Evolutionary conservation across 2,797 vertebrate species (phyloP).

Genomic region (Sebastes trivittatus): DNA sequence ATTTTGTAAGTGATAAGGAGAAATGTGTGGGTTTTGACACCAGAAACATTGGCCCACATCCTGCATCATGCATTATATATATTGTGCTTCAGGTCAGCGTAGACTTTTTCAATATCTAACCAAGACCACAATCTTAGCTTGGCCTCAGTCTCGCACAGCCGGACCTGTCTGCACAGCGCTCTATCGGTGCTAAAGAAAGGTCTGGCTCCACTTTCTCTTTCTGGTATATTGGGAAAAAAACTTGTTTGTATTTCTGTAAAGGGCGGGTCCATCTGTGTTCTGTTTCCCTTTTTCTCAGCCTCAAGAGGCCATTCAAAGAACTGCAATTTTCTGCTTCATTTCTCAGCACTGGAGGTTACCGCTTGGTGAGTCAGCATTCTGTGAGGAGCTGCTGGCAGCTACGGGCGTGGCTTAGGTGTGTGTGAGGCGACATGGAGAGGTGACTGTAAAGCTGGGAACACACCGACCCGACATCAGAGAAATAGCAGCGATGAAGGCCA

Average conservation of each 20-base stretch:
- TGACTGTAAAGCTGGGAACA: rapidly evolving
- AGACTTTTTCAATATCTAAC: neutral
- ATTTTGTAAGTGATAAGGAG: neutral
- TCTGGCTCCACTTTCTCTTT: neutral
- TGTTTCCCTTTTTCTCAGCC: too few relatives aligned
- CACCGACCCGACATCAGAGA: too few relatives aligned
- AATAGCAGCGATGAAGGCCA: too few relatives aligned
- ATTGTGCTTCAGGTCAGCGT: neutral
- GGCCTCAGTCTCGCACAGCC: neutral
- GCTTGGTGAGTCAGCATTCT: too few relatives aligned
- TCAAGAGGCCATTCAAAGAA: too few relatives aligned
- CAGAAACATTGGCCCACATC: neutral
- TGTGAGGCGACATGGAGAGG: too few relatives aligned
- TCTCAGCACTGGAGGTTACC: too few relatives aligned
- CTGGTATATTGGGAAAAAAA: neutral
- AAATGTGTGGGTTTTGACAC: neutral
- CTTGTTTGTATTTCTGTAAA: neutral
- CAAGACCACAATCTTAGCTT: neutral
- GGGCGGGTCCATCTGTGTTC: too few relatives aligned
- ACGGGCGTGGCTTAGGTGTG: too few relatives aligned
- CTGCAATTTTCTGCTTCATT: too few relatives aligned
- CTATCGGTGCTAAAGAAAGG: neutral
- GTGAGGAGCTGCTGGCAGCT: too few relatives aligned
- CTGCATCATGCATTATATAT: neutral
- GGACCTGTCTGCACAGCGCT: neutral